Percentiles rank a stretch among this genome's conserved stretches.
phyloP scores from a whole-genome alignment of 2,113 vertebrate species.

The Ardeotis arabs region DNA sequence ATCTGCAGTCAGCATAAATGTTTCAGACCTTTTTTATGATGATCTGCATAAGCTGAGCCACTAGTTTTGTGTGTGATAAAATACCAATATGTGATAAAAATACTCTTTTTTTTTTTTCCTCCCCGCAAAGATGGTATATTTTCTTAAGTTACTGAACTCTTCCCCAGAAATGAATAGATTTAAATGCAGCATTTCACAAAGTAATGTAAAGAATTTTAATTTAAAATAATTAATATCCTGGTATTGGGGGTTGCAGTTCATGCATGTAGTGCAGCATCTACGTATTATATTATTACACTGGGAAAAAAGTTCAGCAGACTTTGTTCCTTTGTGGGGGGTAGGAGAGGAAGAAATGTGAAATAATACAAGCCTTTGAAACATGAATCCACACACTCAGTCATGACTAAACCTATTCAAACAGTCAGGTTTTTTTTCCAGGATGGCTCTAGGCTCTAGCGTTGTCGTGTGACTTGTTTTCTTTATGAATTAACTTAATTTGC shows the following conservation, averaged over 20 bases:
- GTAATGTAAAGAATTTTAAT: neutral
- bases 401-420: constrained; percentile 46
- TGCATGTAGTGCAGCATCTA: neutral
- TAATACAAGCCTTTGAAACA: constrained; percentile 27
- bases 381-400: neutral
- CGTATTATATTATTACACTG: accelerated
- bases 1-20: neutral
- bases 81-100: neutral
- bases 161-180: neutral
- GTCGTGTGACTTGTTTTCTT: neutral
- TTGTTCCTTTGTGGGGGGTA: neutral
- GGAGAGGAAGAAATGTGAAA: constrained; percentile 8
- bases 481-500: neutral
- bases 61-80: neutral
- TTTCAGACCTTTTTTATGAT: neutral
- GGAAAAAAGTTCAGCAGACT: neutral
- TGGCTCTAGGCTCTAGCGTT: neutral
- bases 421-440: neutral
- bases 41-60: neutral
- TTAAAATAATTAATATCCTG: neutral
- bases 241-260: neutral
- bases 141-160: neutral
- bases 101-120: neutral
- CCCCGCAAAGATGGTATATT: neutral
- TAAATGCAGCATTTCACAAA: neutral